Base-by-base conservation (phyloP, 2,888 invertebrate genomes). In the Tetragonisca angustula region DNA sequence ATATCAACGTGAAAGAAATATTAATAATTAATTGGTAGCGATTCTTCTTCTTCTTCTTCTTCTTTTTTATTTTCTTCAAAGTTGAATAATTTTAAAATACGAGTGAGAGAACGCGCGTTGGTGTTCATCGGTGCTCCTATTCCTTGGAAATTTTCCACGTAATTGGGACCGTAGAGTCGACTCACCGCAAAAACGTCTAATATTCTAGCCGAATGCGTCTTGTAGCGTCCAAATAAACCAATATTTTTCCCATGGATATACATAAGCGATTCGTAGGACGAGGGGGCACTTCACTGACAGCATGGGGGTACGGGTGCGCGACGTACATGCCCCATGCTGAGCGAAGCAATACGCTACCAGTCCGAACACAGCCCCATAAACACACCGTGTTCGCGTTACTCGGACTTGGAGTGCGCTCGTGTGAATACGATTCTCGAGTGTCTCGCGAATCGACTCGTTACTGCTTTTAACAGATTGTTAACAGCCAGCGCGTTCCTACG, bases 161-260 rank as follows among this genome's bases (percentile, higher is more conserved):
- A 73, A 81, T 74, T 61, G 32, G 54, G 32, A 32, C 69, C 27
- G 73, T 67, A 76, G 70, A 36, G 56, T 24, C 32, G 67, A 61
- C 73, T 52, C 49, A 56, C 74, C 71, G 79, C 82, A 67, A 81
- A 43, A 79, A 71, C 76, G 56, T 85, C 80, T 67, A 76, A 80
- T 77, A 86, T 83, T 87, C 72, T 84, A 61, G 54, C 50, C 83
- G 88, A 88, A 83, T 84, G 83, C 68, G 78, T 90, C 83, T 82
- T 88, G 59, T 82, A 84, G 85, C 90, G 83, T 89, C 87, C 90
- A 92, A 93, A 93, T 93, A 93, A 92, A 93, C 92, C 90, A 92
- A 93, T 92, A 92, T 94, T 92, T 92, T 94, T 94, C 94, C 94
- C 94, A 94, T 94, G 93, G 93, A 92, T 92, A 92, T 92, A 91